phyloP scores from a whole-genome alignment of 2,888 invertebrate genomes.

The Andricus curvator region DNA sequence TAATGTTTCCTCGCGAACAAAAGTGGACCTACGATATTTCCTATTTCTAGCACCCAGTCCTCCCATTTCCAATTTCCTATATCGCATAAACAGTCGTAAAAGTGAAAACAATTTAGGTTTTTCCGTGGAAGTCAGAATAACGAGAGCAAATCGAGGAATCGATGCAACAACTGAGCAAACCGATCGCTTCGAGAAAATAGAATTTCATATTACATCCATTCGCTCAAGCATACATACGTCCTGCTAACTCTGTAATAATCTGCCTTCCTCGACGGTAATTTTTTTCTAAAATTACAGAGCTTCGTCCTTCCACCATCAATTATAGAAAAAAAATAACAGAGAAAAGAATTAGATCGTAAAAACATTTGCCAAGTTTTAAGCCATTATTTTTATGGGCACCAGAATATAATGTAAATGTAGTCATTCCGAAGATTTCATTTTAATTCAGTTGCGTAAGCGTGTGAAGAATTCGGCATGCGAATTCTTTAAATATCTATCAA shows the following conservation, averaged over 20 bases:
- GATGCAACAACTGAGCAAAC: conserved; percentile 2
- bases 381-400: background rate
- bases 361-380: background rate
- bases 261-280: background rate
- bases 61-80: background rate
- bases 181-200: conserved; percentile 24
- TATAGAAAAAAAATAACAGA: background rate
- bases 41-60: background rate
- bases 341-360: background rate
- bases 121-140: background rate
- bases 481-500: no score
- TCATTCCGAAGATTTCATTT: background rate
- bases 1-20: background rate
- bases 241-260: conserved; percentile 25
- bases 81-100: background rate
- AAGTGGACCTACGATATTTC: background rate
- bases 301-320: conserved; percentile 19
- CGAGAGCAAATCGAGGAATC: conserved; percentile 6
- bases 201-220: conserved; percentile 35
- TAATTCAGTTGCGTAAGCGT: background rate
- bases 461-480: background rate
- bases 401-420: background rate
- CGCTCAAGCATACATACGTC: conserved; percentile 17
- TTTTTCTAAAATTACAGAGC: conserved; percentile 33
- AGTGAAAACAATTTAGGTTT: conserved; percentile 6